Conservation (phyloP, 2,113 vertebrate species). For the Seriola rivoliana region DNA sequence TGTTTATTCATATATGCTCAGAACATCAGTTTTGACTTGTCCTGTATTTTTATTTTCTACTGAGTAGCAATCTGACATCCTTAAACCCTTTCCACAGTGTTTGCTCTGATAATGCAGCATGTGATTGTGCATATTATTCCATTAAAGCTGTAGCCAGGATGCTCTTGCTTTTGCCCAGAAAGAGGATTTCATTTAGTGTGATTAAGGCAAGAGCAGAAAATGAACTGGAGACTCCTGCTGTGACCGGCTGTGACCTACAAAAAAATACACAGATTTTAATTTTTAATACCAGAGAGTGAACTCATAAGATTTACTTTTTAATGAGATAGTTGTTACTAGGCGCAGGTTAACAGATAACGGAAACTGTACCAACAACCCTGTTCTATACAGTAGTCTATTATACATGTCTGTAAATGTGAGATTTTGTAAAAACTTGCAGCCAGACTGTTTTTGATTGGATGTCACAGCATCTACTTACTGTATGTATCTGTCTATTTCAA, state of each 20-base stretch:
- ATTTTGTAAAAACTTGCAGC: conserved; percentile 10
- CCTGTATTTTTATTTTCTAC: conserved; percentile 12
- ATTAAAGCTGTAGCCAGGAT: conserved; percentile 45
- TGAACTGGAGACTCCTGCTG: conserved; percentile 43
- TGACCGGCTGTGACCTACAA: conserved; percentile 73
- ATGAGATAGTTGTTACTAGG: conserved; percentile 41
- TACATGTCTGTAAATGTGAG: conserved; percentile 18
- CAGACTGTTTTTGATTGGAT: conserved; percentile 9
- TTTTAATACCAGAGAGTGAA: conserved; percentile 55
- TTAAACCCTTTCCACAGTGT: conserved; percentile 27
- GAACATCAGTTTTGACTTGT: conserved; percentile 7
- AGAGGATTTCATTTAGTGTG: conserved; percentile 62
- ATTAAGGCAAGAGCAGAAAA: conserved; percentile 58
- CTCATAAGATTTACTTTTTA: conserved; percentile 62
- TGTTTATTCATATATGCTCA: background rate
- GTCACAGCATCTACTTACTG: background rate
- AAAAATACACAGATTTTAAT: conserved; percentile 61
- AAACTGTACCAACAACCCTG: background rate
- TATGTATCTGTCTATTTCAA: background rate
- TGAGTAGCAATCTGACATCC: background rate
- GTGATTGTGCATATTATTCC: conserved; percentile 56
- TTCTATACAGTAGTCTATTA: background rate
- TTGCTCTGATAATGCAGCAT: conserved; percentile 51
- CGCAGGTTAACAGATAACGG: background rate
- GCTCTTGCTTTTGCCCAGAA: conserved; percentile 35